Evolutionary conservation across 2,113 vertebrate genomes (phyloP).

Genomic region (Pelvicachromis taeniatus): DNA sequence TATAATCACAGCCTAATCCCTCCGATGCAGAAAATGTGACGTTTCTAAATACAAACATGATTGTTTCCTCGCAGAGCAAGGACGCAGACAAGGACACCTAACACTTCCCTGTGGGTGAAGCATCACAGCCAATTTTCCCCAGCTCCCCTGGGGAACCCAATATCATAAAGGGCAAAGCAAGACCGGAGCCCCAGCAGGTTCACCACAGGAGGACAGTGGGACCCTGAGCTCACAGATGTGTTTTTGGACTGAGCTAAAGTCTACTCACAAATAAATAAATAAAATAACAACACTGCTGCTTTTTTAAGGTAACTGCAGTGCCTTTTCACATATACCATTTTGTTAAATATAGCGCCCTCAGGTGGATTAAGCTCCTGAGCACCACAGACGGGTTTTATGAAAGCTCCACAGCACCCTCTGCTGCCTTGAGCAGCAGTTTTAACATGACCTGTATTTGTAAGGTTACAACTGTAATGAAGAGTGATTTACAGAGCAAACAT

Average conservation of each 20-base stretch:
- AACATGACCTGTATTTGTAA: background rate
- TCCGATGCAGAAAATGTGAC: background rate
- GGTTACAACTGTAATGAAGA: background rate
- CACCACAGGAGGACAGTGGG: background rate
- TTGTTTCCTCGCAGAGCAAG: background rate
- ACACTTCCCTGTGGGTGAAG: background rate
- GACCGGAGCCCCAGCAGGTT: background rate
- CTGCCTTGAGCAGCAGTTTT: background rate
- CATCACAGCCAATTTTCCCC: background rate
- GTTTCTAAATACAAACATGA: background rate
- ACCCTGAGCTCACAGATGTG: background rate
- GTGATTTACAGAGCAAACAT: background rate
- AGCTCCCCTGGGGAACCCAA: background rate
- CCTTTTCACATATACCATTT: background rate
- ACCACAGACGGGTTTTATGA: background rate
- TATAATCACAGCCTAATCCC: background rate
- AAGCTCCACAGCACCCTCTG: conserved; percentile 31
- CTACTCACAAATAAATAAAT: background rate
- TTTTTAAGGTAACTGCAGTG: conserved; percentile 8
- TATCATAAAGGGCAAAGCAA: background rate
- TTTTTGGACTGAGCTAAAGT: conserved; percentile 16
- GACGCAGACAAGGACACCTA: conserved; percentile 29
- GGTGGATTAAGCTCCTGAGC: conserved; percentile 20
- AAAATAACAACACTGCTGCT: background rate
- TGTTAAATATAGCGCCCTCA: conserved; percentile 50